phyloP scores from a whole-genome alignment of 1,140 invertebrate species.

The Drosophila littoralis region DNA sequence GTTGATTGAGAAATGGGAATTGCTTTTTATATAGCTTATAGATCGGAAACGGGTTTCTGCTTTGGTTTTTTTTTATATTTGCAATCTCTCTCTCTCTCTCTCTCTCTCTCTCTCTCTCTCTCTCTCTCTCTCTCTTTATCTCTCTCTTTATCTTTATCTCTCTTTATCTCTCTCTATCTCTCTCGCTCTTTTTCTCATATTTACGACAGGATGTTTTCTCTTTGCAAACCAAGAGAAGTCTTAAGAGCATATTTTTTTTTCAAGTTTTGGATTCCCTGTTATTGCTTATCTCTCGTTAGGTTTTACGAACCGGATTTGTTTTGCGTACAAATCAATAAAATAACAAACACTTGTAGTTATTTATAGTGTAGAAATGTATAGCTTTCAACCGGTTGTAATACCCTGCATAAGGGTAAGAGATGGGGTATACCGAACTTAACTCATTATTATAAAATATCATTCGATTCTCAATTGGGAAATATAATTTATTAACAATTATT shows the following conservation, averaged over 20 bases:
- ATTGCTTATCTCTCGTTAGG: slow-evolving; percentile 2
- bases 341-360: slow-evolving; percentile 39
- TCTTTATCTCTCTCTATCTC: background rate
- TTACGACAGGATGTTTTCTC: background rate
- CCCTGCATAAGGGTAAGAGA: background rate
- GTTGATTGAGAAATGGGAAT: background rate
- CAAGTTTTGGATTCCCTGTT: background rate
- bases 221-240: background rate
- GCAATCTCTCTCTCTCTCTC: background rate
- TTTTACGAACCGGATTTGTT: slow-evolving; percentile 26
- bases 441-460: too few relatives aligned
- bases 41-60: slow-evolving; percentile 3
- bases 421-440: background rate
- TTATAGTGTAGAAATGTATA: slow-evolving; percentile 53
- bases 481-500: too few relatives aligned
- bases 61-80: background rate
- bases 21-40: background rate
- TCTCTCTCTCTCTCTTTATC: background rate
- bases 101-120: background rate
- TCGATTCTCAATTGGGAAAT: too few relatives aligned
- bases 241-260: slow-evolving; percentile 14
- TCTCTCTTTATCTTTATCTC: too few relatives aligned
- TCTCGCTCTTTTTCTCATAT: background rate
- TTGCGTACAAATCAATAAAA: slow-evolving; percentile 21
- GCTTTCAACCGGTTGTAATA: slow-evolving; percentile 67